Evolutionary conservation across 1,140 invertebrate species (phyloP).

Genomic region (Eupristina koningsbergeri): DNA sequence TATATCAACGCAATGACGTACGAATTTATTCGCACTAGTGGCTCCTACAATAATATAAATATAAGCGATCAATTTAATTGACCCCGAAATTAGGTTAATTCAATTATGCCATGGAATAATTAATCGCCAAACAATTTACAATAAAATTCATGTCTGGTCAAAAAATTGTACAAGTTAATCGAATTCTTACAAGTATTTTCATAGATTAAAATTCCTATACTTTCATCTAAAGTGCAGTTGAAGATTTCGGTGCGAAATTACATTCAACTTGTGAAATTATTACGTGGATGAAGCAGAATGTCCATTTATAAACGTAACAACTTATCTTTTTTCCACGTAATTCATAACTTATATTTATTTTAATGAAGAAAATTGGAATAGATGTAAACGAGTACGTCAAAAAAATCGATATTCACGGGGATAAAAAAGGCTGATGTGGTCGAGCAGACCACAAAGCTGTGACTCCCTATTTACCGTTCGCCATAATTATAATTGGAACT

Average conservation of each 20-base stretch:
- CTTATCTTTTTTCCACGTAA: neutral
- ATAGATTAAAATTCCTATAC: no score
- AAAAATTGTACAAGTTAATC: no score
- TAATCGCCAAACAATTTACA: no score
- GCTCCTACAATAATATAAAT: neutral
- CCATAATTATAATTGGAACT: constrained; percentile 28
- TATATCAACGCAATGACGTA: neutral
- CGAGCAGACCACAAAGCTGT: neutral
- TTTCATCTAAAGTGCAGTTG: no score
- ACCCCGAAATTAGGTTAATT: no score
- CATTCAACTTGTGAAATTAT: neutral
- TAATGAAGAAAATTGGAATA: neutral
- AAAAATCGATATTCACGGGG: neutral
- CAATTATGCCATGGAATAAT: no score
- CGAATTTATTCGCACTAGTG: neutral
- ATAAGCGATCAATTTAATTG: no score
- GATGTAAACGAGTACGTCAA: neutral
- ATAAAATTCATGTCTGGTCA: no score
- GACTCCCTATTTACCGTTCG: constrained; percentile 6
- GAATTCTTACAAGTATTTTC: no score
- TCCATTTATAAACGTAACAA: neutral
- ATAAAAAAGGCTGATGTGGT: constrained; percentile 1
- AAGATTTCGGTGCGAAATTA: no score
- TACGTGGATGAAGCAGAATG: neutral
- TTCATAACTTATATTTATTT: neutral